Evolutionary conservation across 2,113 vertebrate genomes (phyloP).

Genomic region (Psettodes erumei): DNA sequence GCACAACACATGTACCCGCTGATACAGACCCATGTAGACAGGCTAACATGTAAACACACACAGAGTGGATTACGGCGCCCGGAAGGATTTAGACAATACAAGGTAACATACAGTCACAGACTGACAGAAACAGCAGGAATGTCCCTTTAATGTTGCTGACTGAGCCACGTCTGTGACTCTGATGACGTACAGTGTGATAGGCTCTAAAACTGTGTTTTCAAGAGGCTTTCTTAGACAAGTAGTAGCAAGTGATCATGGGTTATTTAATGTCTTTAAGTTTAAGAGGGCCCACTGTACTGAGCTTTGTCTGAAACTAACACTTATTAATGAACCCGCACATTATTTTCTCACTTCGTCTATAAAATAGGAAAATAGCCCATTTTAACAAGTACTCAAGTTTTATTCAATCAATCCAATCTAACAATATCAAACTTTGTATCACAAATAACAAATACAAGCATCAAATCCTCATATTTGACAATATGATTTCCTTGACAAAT

Average conservation of each 20-base stretch:
- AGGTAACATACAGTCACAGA: constrained; percentile 64
- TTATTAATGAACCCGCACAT: too few relatives aligned
- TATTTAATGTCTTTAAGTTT: not conserved
- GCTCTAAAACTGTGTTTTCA: not conserved
- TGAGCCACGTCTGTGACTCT: not conserved
- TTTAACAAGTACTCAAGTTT: too few relatives aligned
- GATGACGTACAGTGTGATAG: not conserved
- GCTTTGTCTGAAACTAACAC: too few relatives aligned
- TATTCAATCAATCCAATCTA: too few relatives aligned
- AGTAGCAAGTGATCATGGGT: too few relatives aligned
- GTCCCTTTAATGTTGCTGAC: not conserved
- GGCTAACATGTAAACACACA: constrained; percentile 67
- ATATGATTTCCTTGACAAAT: too few relatives aligned
- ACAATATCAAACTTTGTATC: too few relatives aligned
- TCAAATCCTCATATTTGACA: too few relatives aligned
- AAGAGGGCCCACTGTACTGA: too few relatives aligned
- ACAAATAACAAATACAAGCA: too few relatives aligned
- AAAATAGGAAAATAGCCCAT: too few relatives aligned
- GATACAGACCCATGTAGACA: constrained; percentile 62
- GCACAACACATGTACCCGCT: constrained; percentile 13
- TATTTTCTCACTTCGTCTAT: too few relatives aligned
- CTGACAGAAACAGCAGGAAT: not conserved
- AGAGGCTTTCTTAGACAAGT: not conserved
- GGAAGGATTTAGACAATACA: constrained; percentile 62
- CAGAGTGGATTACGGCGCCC: constrained; percentile 64